phyloP scores from a whole-genome alignment of 2,797 vertebrate genomes.

The Synaphobranchus kaupii region DNA sequence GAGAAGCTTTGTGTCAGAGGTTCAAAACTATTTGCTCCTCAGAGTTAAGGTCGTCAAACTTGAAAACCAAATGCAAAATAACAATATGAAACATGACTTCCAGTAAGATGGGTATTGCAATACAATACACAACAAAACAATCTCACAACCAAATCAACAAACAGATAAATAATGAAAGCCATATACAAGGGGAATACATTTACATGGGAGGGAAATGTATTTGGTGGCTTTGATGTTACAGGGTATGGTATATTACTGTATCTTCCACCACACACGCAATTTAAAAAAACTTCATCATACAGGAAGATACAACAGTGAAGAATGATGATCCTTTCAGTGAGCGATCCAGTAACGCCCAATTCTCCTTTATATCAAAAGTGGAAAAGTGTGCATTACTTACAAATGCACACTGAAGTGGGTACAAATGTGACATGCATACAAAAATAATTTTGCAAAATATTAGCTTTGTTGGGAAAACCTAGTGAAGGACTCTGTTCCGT shows the following conservation, averaged over 20 bases:
- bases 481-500: background rate
- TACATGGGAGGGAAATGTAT: background rate
- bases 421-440: slow-evolving; percentile 4
- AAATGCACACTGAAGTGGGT: slow-evolving; percentile 3
- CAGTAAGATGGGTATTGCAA: background rate
- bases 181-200: background rate
- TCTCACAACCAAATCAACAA: background rate
- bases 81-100: background rate
- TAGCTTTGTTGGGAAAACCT: background rate
- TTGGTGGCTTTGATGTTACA: slow-evolving; percentile 1
- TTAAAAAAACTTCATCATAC: background rate
- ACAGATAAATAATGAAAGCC: background rate
- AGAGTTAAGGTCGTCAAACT: background rate
- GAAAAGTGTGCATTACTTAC: background rate
- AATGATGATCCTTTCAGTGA: background rate
- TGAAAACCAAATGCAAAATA: too few species aligned
- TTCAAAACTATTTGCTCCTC: background rate
- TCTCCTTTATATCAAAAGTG: background rate
- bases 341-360: background rate
- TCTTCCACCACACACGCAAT: background rate
- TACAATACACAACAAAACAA: background rate
- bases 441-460: slow-evolving; percentile 11
- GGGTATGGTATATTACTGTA: background rate
- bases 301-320: background rate
- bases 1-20: background rate